Percentiles rank a stretch among this genome's conserved stretches.
Evolutionary conservation across 2,888 invertebrate species (phyloP).

Genomic region (Lamellibrachia columna): DNA sequence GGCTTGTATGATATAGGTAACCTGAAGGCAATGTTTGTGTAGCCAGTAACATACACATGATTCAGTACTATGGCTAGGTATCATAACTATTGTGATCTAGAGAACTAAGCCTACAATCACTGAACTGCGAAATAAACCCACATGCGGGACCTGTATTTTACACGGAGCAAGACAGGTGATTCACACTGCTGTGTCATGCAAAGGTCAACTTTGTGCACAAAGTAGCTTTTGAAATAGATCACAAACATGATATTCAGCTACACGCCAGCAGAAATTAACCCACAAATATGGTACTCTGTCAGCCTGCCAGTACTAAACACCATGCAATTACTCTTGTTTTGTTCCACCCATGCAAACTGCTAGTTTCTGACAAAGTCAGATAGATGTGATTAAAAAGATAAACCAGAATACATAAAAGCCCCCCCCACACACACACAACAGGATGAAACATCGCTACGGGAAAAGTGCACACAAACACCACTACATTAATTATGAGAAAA

Average conservation of each 20-base stretch:
- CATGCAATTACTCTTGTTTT: background rate
- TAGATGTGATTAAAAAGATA: background rate
- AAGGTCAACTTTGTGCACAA: background rate
- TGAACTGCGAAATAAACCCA: background rate
- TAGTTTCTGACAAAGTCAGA: background rate
- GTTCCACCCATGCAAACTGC: background rate
- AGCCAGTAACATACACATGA: too few relatives aligned
- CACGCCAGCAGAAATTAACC: background rate
- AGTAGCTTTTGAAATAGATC: background rate
- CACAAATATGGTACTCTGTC: background rate
- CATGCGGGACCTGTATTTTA: background rate
- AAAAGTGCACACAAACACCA: too few relatives aligned
- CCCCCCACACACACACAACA: too few relatives aligned
- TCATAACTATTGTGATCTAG: background rate
- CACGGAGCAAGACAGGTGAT: background rate
- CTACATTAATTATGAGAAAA: too few relatives aligned
- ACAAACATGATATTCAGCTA: background rate
- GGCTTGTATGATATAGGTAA: background rate
- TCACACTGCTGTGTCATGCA: background rate
- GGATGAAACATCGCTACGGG: too few relatives aligned
- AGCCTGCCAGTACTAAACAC: background rate
- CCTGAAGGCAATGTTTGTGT: background rate
- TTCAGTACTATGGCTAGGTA: too few relatives aligned
- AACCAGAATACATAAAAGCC: too few relatives aligned
- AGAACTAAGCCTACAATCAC: background rate